Evolutionary conservation across 2,113 vertebrate species (phyloP).

Genomic region (Rhagologus leucostigma): DNA sequence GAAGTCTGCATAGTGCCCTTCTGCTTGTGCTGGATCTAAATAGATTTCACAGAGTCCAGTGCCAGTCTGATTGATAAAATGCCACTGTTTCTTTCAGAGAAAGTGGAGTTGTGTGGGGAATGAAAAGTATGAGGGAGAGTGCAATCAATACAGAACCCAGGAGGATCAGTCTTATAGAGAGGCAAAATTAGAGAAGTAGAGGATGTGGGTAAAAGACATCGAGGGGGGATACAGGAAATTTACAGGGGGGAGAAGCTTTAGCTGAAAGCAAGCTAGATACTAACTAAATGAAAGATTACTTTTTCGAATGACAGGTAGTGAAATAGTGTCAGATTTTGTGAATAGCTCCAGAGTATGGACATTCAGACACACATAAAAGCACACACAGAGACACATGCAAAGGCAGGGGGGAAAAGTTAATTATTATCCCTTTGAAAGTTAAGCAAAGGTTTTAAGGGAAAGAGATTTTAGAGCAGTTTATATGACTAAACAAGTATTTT

Average conservation of each 20-base stretch:
- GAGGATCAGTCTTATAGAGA: neutral
- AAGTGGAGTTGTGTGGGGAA: neutral
- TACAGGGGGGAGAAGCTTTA: neutral
- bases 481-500: neutral
- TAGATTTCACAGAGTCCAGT: neutral
- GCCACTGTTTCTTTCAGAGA: neutral
- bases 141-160: neutral
- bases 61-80: neutral
- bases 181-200: neutral
- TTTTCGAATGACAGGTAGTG: neutral
- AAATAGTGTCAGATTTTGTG: neutral
- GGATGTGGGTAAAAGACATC: neutral
- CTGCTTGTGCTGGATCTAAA: neutral
- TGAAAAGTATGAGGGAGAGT: neutral
- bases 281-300: neutral
- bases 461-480: neutral
- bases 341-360: neutral
- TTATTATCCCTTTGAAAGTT: neutral
- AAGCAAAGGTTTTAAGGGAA: neutral
- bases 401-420: rapidly evolving
- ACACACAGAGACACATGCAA: neutral
- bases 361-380: neutral
- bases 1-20: neutral
- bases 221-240: neutral
- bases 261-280: neutral